Percentiles rank a stretch among this genome's conserved stretches.
Evolutionary conservation across 2,113 vertebrate genomes (phyloP).

Genomic region (Leptosomus discolor): DNA sequence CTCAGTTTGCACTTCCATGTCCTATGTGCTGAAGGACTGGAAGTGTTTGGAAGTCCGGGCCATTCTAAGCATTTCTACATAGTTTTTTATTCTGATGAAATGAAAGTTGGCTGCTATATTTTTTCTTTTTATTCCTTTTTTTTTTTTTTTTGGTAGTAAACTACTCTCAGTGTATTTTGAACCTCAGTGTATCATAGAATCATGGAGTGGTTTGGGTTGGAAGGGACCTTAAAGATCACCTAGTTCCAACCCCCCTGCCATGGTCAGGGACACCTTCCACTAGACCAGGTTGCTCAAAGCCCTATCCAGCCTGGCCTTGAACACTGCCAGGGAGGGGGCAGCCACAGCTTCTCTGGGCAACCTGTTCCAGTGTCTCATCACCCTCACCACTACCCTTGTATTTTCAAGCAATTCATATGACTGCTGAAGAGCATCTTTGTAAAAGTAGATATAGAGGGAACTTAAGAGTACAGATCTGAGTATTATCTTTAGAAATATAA

Average conservation of each 20-base stretch:
- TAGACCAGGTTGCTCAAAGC: neutral
- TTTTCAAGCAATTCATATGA: constrained; percentile 18
- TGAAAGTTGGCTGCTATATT: neutral
- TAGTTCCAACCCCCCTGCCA: neutral
- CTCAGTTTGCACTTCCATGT: neutral
- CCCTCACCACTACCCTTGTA: neutral
- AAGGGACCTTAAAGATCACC: neutral
- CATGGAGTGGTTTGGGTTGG: neutral
- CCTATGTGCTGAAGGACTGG: neutral
- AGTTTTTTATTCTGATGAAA: neutral
- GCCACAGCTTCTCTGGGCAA: neutral
- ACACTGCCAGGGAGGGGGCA: neutral
- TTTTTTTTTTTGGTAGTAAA: neutral
- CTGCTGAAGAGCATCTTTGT: neutral
- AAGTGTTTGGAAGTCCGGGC: neutral
- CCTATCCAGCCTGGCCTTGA: neutral
- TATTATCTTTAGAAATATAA: neutral
- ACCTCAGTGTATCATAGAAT: neutral
- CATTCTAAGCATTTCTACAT: neutral
- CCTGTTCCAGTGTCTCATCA: neutral
- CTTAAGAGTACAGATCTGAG: neutral
- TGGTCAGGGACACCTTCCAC: neutral
- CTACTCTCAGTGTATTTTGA: neutral
- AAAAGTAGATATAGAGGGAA: neutral
- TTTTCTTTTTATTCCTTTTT: neutral